phyloP scores from a whole-genome alignment of 1,140 invertebrate genomes.

The Drosophila lini region DNA sequence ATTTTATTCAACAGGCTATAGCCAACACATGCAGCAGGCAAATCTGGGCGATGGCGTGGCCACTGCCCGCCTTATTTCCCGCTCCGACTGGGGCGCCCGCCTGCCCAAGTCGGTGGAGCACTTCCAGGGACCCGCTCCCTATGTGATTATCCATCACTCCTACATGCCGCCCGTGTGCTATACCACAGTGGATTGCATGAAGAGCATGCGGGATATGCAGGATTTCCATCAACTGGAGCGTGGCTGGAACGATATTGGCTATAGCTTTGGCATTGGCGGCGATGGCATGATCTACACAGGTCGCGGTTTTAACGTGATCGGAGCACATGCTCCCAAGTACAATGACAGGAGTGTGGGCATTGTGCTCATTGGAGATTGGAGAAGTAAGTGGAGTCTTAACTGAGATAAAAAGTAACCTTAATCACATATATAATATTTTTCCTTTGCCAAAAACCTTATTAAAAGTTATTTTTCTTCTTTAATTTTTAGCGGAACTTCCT shows the following conservation, averaged over 20 bases:
- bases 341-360: conserved; percentile 91
- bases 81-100: conserved; percentile 88
- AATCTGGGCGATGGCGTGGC: conserved; percentile 12
- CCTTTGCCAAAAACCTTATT: neutral
- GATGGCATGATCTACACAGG: conserved; percentile 91
- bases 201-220: conserved; percentile 87
- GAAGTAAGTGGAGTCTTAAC: conserved; percentile 82
- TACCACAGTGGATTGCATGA: conserved; percentile 85
- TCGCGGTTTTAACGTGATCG: conserved; percentile 89
- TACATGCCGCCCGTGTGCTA: conserved; percentile 87
- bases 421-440: no score
- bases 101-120: conserved; percentile 84
- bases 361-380: conserved; percentile 89
- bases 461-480: neutral
- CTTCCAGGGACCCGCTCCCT: conserved; percentile 88
- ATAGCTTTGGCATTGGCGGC: conserved; percentile 92
- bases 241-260: conserved; percentile 90
- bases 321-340: conserved; percentile 89
- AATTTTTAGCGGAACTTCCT: conserved; percentile 86
- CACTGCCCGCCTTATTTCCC: conserved; percentile 83
- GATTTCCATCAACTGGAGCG: conserved; percentile 86
- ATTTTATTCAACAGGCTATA: conserved; percentile 52
- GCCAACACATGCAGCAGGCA: conserved; percentile 69
- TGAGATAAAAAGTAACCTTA: neutral
- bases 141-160: conserved; percentile 92